Evolutionary conservation across 1,140 invertebrate genomes (phyloP), one percentile per base, ranked within the genome.

Genomic region (Diabrotica virgifera): DNA sequence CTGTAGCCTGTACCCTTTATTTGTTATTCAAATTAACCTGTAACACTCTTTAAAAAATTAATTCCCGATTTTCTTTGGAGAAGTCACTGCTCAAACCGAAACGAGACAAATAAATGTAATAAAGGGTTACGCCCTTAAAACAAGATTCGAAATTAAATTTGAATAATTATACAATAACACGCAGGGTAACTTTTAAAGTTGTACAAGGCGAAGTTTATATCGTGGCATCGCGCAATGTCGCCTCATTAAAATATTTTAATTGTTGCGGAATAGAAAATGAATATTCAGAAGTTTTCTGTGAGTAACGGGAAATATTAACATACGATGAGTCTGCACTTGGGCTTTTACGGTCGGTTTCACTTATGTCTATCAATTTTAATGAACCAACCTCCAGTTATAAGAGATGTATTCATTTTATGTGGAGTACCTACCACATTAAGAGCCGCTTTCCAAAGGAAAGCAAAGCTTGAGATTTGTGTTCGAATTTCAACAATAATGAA

Each of bases 221-320:
- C 40, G 61, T 63, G 52, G 62, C 53, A 70, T 66, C 60, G 62
- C 69, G 65, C 62, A 36, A 67, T 63, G 68, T 70, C 62, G 67
- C 68, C 70, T 74, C 72, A 72, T 74, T 74, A 74, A 72, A 74
- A 74, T 72, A 74, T 74, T 74, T 74, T 74, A 72, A 74, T 73
- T 74, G 69, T 69, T 64, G 65, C 65, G 67, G 58, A 70, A 72
- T 74, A 70, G 68, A 74, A 70, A 74, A 72, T 74, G 72, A 70
- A 74, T 72, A 74, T 74, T 70, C 72, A 74, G 65, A 67, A 65
- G 62, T 52, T 69, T 57, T 53, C 54, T 52, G 24, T 60, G 59
- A 10, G n/a, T 35, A 24, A 24, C 12, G 12, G 13, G 40, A 52
- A 60, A 60, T 60, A 52, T 50, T 60, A 50, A 13, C 46, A 50